Percentiles rank a stretch among this genome's conserved stretches.
phyloP scores from a whole-genome alignment of 2,888 invertebrate genomes.

The Cantharis lateralis region DNA sequence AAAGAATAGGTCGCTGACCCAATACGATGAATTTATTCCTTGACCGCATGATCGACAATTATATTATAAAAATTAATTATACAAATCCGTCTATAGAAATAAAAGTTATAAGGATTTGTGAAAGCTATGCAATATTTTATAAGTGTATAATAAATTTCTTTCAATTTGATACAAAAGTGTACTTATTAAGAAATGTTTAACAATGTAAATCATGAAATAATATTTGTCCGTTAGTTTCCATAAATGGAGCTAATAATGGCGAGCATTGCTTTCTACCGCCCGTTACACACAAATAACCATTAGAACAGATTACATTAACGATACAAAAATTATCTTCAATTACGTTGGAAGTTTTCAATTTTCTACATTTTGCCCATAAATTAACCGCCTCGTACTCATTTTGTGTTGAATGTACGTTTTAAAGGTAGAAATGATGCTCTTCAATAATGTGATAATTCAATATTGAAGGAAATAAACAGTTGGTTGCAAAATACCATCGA shows the following conservation, averaged over 20 bases:
- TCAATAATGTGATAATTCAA: not conserved
- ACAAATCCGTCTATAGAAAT: not conserved
- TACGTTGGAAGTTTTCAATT: not conserved
- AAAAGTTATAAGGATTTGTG: not conserved
- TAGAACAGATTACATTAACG: not conserved
- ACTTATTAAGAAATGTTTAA: constrained; percentile 7
- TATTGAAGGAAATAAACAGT: not conserved
- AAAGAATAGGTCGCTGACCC: not conserved
- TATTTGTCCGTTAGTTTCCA: constrained; percentile 24
- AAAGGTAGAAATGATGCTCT: not conserved
- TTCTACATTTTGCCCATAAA: not conserved
- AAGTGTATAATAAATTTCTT: not conserved
- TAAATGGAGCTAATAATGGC: constrained; percentile 25
- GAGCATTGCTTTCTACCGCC: constrained; percentile 17
- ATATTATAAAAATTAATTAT: not conserved
- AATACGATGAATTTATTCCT: not conserved
- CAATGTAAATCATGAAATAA: constrained; percentile 15
- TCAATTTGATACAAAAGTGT: not conserved
- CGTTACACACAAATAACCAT: not conserved
- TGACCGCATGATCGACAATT: not conserved
- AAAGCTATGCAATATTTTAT: not conserved
- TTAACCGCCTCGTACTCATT: not conserved
- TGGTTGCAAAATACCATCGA: not conserved
- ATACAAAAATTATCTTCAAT: not conserved
- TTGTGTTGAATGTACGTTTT: not conserved